Evolutionary conservation across 2,888 invertebrate species (phyloP).

Genomic region (Leptinotarsa haldemani): DNA sequence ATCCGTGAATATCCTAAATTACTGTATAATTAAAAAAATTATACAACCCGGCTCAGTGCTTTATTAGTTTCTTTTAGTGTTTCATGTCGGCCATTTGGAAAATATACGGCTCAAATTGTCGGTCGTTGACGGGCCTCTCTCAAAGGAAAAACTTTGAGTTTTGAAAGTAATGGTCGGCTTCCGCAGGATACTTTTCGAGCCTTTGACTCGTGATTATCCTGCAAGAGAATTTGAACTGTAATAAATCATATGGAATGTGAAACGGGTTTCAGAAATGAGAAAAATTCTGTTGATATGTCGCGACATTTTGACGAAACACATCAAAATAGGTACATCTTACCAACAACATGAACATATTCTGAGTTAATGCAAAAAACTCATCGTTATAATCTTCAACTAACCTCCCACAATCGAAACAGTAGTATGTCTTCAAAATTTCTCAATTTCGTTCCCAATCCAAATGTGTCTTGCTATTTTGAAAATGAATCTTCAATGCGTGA

Average conservation of each 20-base stretch:
- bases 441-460: no score
- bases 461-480: no score
- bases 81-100: conserved; percentile 29
- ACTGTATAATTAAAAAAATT: conserved; percentile 42
- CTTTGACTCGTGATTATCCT: background rate
- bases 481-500: no score
- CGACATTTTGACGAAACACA: no score
- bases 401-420: no score
- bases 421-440: no score
- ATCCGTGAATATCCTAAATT: conserved; percentile 30
- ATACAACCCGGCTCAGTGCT: conserved; percentile 35
- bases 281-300: no score
- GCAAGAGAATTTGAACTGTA: background rate
- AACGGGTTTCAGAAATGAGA: no score
- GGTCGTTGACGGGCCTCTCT: conserved; percentile 32
- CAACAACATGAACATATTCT: no score
- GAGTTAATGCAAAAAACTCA: no score
- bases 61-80: conserved; percentile 33
- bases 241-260: background rate
- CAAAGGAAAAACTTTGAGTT: conserved; percentile 36
- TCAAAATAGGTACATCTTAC: no score
- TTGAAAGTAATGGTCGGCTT: conserved; percentile 28
- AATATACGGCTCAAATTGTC: conserved; percentile 29
- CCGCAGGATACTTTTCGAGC: background rate
- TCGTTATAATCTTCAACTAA: no score